phyloP scores from a whole-genome alignment of 2,888 invertebrate species.

The Holacanthella duospinosa region DNA sequence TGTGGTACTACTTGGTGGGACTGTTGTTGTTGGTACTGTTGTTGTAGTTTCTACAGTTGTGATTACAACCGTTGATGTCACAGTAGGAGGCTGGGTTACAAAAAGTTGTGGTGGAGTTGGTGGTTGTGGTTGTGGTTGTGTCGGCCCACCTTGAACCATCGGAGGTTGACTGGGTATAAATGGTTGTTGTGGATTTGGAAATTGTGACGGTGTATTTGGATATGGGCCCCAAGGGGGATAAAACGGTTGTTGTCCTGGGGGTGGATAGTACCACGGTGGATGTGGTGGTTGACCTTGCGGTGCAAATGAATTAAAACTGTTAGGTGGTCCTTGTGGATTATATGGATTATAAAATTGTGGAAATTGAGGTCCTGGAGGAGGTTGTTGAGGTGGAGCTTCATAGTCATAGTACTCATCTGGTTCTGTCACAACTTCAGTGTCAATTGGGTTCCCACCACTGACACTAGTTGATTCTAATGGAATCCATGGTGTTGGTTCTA shows the following conservation, averaged over 20 bases:
- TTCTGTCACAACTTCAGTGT: conserved; percentile 5
- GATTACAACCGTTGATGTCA: conserved; percentile 6
- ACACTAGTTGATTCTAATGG: background rate
- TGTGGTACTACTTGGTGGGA: conserved; percentile 10
- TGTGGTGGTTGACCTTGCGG: background rate
- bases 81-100: conserved; percentile 4
- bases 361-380: background rate
- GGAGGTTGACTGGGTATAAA: background rate
- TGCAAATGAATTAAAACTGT: conserved; percentile 1
- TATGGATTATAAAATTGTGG: conserved; percentile 9
- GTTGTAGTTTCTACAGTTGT: conserved; percentile 7
- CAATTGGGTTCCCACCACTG: too few species aligned
- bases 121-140: conserved; percentile 11
- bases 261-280: background rate
- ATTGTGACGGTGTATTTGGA: conserved; percentile 1
- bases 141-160: background rate
- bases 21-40: conserved; percentile 1
- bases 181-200: background rate
- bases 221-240: conserved; percentile 8
- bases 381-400: background rate
- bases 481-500: background rate
- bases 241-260: background rate
- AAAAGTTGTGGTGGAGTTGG: conserved; percentile 4
- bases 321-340: conserved; percentile 9
- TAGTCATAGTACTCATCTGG: conserved; percentile 12